Conservation (phyloP, 92 coral and sea anemone species). For the Meandrina meandrites region DNA sequence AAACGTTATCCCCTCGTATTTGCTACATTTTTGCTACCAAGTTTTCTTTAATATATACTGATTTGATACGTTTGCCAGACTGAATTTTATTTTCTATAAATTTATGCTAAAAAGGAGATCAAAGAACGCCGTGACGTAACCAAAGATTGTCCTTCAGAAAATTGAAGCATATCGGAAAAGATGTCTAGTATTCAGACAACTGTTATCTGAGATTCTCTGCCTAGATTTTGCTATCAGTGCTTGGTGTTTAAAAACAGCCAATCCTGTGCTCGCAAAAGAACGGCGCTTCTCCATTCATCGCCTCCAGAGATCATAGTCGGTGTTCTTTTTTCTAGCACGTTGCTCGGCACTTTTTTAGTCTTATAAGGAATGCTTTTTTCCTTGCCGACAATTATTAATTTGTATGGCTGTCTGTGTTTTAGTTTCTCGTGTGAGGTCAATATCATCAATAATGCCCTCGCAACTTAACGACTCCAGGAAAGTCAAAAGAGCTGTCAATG, state of each 20-base stretch:
- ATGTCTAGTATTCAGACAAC: neutral
- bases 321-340: neutral
- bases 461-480: conserved; percentile 86
- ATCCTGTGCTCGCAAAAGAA: neutral
- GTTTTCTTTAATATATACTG: too few species aligned
- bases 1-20: too few species aligned
- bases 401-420: conserved; percentile 1
- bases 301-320: neutral
- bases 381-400: neutral
- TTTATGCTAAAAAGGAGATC: too few species aligned
- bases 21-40: too few species aligned
- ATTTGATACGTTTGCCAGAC: too few species aligned
- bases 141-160: too few species aligned
- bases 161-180: neutral
- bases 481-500: conserved; percentile 92
- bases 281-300: neutral
- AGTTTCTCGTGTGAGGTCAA: conserved; percentile 90
- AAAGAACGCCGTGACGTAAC: too few species aligned
- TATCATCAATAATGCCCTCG: conserved; percentile 95
- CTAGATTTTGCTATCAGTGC: neutral
- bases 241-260: neutral
- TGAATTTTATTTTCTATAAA: too few species aligned
- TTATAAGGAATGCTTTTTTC: neutral
- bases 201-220: neutral
- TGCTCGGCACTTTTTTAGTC: neutral